These are phyloP conservation scores for Siniperca knerii DNA, from an alignment of 2,113 vertebrate species.

Conservation along the genomic window DNA sequence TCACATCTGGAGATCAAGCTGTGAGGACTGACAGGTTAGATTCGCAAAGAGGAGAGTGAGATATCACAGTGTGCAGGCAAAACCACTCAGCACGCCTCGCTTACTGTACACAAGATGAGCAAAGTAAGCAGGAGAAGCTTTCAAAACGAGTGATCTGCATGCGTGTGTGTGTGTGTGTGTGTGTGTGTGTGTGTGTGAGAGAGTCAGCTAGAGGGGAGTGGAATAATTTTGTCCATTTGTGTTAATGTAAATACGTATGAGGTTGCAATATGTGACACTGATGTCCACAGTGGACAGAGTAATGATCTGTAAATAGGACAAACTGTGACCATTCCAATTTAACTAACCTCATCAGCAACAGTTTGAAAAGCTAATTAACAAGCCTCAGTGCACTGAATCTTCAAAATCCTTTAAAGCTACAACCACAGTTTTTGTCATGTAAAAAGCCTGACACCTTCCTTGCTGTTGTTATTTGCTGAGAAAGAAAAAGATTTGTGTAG, in stretches of 20 bases:
- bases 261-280: neutral
- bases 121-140: constrained; percentile 9
- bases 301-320: neutral
- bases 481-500: neutral
- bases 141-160: neutral
- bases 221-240: neutral
- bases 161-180: constrained; percentile 17
- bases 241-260: neutral
- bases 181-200: neutral
- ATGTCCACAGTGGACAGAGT: neutral
- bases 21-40: constrained; percentile 45
- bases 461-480: neutral
- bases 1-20: constrained; percentile 52
- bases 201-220: neutral
- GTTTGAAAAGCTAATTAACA: neutral
- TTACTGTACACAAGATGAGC: neutral
- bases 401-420: too few relatives aligned
- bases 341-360: neutral
- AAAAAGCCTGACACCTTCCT: too few relatives aligned
- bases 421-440: too few relatives aligned
- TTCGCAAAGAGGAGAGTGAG: constrained; percentile 31
- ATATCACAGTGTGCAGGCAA: constrained; percentile 58
- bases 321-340: neutral
- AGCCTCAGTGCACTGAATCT: neutral
- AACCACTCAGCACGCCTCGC: constrained; percentile 41